Conservation (phyloP, 37 sponge, comb jelly and placozoan genomes). For the Chondrilla cf. caribensis region DNA sequence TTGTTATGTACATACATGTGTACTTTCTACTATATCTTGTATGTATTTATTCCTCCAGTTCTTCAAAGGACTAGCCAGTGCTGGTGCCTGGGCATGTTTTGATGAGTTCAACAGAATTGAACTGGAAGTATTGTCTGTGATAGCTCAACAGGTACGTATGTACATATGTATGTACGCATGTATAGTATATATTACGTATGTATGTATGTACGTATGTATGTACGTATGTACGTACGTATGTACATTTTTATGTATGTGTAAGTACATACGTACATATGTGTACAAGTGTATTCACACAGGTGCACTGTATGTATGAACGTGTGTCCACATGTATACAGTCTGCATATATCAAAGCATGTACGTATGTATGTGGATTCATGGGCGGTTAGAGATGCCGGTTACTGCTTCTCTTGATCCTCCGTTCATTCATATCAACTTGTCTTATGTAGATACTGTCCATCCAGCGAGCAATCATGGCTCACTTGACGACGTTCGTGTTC, state of each 20-base stretch:
- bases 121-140: constrained; percentile 88
- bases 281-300: too few species aligned
- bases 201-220: background rate
- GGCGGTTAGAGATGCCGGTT: too few species aligned
- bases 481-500: constrained; percentile 82
- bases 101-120: constrained; percentile 99
- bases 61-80: constrained; percentile 95
- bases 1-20: background rate
- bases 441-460: constrained; percentile 98
- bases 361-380: too few species aligned
- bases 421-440: too few species aligned
- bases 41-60: constrained; percentile 42
- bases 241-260: too few species aligned
- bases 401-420: background rate
- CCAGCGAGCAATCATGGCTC: constrained; percentile 88
- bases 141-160: constrained; percentile 88
- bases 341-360: too few species aligned
- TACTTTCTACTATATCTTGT: background rate
- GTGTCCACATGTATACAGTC: too few species aligned
- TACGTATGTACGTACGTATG: background rate
- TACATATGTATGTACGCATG: background rate
- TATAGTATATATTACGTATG: too few species aligned
- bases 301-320: too few species aligned
- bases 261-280: too few species aligned
- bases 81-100: constrained; percentile 99